Evolutionary conservation across 2,888 invertebrate genomes (phyloP), one percentile per base, ranked within the genome.

Genomic region (Nomada ferruginata): DNA sequence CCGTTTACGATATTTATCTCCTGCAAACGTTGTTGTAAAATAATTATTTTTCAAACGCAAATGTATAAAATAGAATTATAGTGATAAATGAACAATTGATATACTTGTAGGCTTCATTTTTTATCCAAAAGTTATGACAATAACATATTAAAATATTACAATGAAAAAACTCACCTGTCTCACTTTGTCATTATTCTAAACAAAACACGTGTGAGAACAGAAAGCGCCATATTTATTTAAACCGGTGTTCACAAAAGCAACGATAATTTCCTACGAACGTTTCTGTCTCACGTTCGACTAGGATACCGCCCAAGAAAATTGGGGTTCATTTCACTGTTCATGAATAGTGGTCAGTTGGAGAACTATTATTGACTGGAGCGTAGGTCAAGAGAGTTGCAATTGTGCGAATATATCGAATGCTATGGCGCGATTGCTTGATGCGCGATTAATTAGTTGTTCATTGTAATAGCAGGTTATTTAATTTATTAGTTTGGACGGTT

Each of bases 1-100:
- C 92, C 94, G 95, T 0, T 95, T 95, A 74, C 94, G 94, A 13
- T 23, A 66, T 52, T 47, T 66, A 2, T 42, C 0, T 29, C 18
- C 82, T 82, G 50, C 18, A 70, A 74, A 65, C 0, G 50, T 61
- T n/a, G 2, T 52, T 20, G 26, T 10, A 9, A 4, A 20, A 20
- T 1, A 15, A 29, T 60, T 11, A 55, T 26, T 15, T 18, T 59
- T 47, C 2, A 15, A 15, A n/a, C 1, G 3, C n/a, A 36, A 7
- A 9, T 23, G n/a, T 4, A 9, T 13, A 44, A 23, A 23, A 57
- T 10, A 52, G 26, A 20, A 53, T 29, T 13, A 5, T 4, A 9
- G 2, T 2, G 36, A 5, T 3, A 23, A 47, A n/a, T 20, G 42
- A 52, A 59, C 13, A 26, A 23, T n/a, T 57, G 20, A 73, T 57